Evolutionary conservation across 2,113 vertebrate species (phyloP), one percentile per base, ranked within the genome.

Genomic region (Choloepus hoffmanni): DNA sequence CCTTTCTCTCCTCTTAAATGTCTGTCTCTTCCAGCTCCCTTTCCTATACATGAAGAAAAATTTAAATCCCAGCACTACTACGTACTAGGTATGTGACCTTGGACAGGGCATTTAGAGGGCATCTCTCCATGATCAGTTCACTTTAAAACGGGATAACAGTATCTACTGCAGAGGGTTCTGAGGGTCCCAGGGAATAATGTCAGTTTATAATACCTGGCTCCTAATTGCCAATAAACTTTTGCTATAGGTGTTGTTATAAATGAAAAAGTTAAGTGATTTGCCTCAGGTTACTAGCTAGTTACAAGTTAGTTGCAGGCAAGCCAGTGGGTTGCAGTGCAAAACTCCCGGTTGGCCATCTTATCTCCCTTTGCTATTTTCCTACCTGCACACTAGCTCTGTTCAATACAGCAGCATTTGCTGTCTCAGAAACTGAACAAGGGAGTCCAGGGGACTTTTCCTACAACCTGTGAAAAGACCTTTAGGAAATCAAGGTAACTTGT

Each of bases 401-500:
- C 30, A 16, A 72, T n/a, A 86, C 0, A 5, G 36, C 7, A 82
- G 19, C 72, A 45, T n/a, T 85, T 73, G 78, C 26, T n/a, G 55
- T 89, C 30, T 81, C 26, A 77, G 58, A 73, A 28, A 50, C 0
- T 30, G 30, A 82, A 53, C 7, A 78, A 65, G 40, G 78, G 58
- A 62, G 36, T 48, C 87, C 72, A 12, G 7, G 4, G 13, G 36
- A 45, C 21, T 89, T 62, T 77, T 12, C 67, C 63, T 23, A 28
- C 60, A 60, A 84, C n/a, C n/a, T 50, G 24, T 92, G n/a, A 77
- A 45, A 36, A 73, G 24, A 76, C 40, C 50, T 77, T 92, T 40
- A 90, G 60, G 65, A 92, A 82, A 88, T 40, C 11, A 70, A 87
- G 50, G 28, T 70, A 65, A 28, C n/a, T 82, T 86, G 43, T 82